phyloP scores from a whole-genome alignment of 2,797 vertebrate species.

The Ctenosaura bakeri region DNA sequence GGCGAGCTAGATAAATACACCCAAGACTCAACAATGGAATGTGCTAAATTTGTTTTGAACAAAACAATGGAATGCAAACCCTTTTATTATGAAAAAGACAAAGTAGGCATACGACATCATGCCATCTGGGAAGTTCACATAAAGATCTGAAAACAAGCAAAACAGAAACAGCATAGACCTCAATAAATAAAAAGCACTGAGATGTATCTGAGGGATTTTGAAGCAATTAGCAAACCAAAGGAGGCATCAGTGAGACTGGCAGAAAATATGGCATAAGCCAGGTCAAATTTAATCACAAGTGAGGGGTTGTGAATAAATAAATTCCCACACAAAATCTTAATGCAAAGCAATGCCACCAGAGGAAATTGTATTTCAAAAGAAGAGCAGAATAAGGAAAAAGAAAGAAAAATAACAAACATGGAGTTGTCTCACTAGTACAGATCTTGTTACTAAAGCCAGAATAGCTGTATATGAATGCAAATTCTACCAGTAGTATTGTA shows the following conservation, averaged over 20 bases:
- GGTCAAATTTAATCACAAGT: slow-evolving; percentile 47
- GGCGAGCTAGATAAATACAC: slow-evolving; percentile 48
- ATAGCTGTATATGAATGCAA: background rate
- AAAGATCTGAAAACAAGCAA: slow-evolving; percentile 63
- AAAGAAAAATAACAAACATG: background rate
- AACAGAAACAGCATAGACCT: slow-evolving; percentile 57
- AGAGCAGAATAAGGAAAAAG: background rate
- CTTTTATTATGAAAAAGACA: slow-evolving; percentile 35
- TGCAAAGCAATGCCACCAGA: slow-evolving; percentile 21
- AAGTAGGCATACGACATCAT: slow-evolving; percentile 56
- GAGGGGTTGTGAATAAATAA: slow-evolving; percentile 52
- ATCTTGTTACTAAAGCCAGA: background rate
- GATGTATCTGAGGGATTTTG: slow-evolving; percentile 55
- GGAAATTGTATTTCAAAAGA: slow-evolving; percentile 3
- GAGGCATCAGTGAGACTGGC: slow-evolving; percentile 43
- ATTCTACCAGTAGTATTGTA: background rate
- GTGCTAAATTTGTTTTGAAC: slow-evolving; percentile 58
- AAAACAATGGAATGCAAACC: slow-evolving; percentile 50
- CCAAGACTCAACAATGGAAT: slow-evolving; percentile 52
- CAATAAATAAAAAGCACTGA: slow-evolving; percentile 58
- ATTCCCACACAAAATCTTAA: slow-evolving; percentile 30
- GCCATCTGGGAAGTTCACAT: slow-evolving; percentile 60
- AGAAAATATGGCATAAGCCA: slow-evolving; percentile 38
- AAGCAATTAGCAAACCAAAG: slow-evolving; percentile 57
- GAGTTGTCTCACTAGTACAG: background rate